A percentile compares a stretch with the other conserved stretches of the same genome.
These are phyloP conservation scores for Anguilla rostrata DNA, from an alignment of 2,113 vertebrate species.

Conservation along the genomic window DNA sequence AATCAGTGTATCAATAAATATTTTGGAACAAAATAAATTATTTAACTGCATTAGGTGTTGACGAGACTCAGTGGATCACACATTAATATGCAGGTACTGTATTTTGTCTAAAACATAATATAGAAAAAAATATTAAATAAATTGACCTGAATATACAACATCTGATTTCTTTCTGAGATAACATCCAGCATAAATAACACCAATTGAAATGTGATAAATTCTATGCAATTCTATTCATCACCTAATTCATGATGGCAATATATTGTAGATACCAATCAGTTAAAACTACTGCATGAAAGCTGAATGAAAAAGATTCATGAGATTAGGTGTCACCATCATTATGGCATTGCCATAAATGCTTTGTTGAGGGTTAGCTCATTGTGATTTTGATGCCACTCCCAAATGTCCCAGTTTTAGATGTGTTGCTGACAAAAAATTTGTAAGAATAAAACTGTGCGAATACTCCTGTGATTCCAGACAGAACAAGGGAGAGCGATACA, in stretches of 20 bases:
- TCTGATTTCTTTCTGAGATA: not conserved
- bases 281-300: not conserved
- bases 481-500: not conserved
- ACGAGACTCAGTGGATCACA: too few relatives aligned
- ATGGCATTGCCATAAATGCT: not conserved
- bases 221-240: not conserved
- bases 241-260: not conserved
- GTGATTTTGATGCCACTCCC: not conserved
- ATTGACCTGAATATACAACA: not conserved
- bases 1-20: not conserved
- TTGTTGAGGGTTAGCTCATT: not conserved
- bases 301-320: not conserved
- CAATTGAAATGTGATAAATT: not conserved
- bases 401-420: not conserved
- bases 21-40: not conserved
- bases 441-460: not conserved
- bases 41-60: too few relatives aligned
- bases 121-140: not conserved
- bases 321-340: not conserved
- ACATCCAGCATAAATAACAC: not conserved
- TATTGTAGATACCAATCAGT: not conserved
- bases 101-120: too few relatives aligned
- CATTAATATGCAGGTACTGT: too few relatives aligned
- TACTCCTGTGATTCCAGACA: not conserved
- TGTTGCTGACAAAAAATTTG: not conserved